These are phyloP conservation scores for Ginglymostoma cirratum DNA, from an alignment of 2,113 vertebrate species.

Conservation along the genomic window DNA sequence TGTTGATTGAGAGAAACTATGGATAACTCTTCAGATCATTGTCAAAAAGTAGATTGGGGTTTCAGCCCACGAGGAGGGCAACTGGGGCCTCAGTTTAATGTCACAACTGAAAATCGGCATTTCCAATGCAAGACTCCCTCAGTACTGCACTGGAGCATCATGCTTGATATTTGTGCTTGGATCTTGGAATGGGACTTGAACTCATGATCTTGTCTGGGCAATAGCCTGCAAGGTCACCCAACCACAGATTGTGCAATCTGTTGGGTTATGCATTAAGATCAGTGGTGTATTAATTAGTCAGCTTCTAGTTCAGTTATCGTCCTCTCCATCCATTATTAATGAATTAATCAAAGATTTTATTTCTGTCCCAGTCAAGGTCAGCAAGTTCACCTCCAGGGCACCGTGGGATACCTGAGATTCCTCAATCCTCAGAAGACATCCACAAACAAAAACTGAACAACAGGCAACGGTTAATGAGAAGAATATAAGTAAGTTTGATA, in stretches of 20 bases:
- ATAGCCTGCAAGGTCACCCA: not conserved
- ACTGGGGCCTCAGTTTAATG: too few species aligned
- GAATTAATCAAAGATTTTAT: not conserved
- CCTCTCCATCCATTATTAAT: not conserved
- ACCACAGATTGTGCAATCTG: not conserved
- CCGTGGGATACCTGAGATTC: not conserved
- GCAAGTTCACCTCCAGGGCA: not conserved
- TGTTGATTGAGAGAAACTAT: too few species aligned
- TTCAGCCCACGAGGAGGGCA: too few species aligned
- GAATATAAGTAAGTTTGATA: not conserved
- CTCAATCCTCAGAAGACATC: conserved; percentile 2
- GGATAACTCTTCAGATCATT: too few species aligned
- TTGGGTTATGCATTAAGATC: not conserved
- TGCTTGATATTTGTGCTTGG: too few species aligned
- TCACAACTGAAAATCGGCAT: too few species aligned
- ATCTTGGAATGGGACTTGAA: not conserved
- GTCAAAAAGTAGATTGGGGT: too few species aligned
- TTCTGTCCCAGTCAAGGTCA: conserved; percentile 18
- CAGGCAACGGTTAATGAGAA: not conserved
- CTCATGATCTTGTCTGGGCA: not conserved
- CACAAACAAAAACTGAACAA: not conserved
- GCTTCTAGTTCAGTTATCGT: not conserved
- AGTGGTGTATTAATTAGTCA: not conserved
- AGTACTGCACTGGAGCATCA: too few species aligned
- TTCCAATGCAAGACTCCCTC: too few species aligned